A percentile compares a stretch with the other conserved stretches of the same genome.
These are phyloP conservation scores for Nematolebias whitei DNA, from an alignment of 2,113 vertebrate genomes.

Conservation along the genomic window DNA sequence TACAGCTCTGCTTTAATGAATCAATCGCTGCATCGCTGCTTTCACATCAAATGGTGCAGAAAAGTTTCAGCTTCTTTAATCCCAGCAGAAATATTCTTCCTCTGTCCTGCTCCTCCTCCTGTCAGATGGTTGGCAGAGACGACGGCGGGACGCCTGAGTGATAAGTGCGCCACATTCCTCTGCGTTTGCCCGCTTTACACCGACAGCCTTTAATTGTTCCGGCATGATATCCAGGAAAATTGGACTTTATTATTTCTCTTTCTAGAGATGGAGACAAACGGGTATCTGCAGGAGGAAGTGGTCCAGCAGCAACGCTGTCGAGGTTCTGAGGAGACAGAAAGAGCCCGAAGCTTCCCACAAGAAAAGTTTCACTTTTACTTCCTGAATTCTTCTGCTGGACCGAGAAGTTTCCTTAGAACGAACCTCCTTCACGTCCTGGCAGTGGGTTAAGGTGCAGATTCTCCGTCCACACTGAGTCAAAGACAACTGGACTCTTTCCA, in stretches of 20 bases:
- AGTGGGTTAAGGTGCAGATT: too few species aligned
- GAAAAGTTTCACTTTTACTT: neutral
- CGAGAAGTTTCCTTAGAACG: too few species aligned
- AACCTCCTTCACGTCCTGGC: too few species aligned
- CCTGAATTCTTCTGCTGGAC: neutral
- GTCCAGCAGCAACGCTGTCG: conserved; percentile 33
- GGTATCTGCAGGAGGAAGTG: conserved; percentile 41
- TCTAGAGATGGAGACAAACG: conserved; percentile 52
- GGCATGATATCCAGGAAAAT: conserved; percentile 53
- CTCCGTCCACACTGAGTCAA: too few species aligned
- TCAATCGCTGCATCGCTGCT: conserved; percentile 79
- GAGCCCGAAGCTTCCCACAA: conserved; percentile 5
- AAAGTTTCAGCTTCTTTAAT: conserved; percentile 74
- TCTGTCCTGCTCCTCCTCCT: conserved; percentile 34
- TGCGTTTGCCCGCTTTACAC: conserved; percentile 65
- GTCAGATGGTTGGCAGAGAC: conserved; percentile 57
- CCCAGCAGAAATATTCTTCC: conserved; percentile 62
- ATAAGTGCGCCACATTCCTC: conserved; percentile 58
- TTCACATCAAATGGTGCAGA: conserved; percentile 78
- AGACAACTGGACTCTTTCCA: too few species aligned
- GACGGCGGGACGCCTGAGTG: conserved; percentile 40
- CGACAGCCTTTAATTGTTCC: conserved; percentile 64
- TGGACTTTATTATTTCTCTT: conserved; percentile 46
- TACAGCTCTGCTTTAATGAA: conserved; percentile 80
- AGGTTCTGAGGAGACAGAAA: conserved; percentile 4